These are phyloP conservation scores for Grantiella picta DNA, from an alignment of 2,113 vertebrate genomes.

Conservation along the genomic window DNA sequence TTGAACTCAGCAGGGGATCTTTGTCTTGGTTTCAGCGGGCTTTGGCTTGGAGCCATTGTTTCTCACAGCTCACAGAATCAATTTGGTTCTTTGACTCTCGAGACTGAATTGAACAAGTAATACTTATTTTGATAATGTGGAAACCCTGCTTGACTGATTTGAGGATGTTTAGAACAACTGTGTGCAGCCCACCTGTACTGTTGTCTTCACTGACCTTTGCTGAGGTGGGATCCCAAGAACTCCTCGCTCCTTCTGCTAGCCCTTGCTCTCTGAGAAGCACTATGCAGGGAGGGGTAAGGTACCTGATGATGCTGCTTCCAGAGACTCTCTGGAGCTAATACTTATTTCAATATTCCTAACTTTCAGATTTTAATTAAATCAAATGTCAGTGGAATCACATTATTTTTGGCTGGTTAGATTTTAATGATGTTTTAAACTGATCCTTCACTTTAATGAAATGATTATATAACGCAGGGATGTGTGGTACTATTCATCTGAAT, in stretches of 20 bases:
- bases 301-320: not conserved
- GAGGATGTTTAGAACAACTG: not conserved
- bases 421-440: slow-evolving; percentile 42
- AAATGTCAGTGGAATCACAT: slow-evolving; percentile 34
- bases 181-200: not conserved
- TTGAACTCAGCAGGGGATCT: slow-evolving; percentile 2
- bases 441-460: slow-evolving; percentile 26
- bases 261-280: not conserved
- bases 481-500: not conserved
- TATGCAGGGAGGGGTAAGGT: accelerated
- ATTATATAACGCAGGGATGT: not conserved
- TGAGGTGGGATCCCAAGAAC: not conserved
- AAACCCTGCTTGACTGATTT: not conserved
- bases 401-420: slow-evolving; percentile 23
- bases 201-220: not conserved
- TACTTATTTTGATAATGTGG: not conserved
- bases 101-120: not conserved
- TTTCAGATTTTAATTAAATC: slow-evolving; percentile 33
- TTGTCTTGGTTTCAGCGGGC: not conserved
- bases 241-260: accelerated
- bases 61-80: not conserved
- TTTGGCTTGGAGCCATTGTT: not conserved
- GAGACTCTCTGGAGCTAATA: not conserved
- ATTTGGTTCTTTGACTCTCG: not conserved
- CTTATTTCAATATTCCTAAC: not conserved